Conservation (phyloP, 2,888 invertebrate species). For the Horisme vitalbata region DNA sequence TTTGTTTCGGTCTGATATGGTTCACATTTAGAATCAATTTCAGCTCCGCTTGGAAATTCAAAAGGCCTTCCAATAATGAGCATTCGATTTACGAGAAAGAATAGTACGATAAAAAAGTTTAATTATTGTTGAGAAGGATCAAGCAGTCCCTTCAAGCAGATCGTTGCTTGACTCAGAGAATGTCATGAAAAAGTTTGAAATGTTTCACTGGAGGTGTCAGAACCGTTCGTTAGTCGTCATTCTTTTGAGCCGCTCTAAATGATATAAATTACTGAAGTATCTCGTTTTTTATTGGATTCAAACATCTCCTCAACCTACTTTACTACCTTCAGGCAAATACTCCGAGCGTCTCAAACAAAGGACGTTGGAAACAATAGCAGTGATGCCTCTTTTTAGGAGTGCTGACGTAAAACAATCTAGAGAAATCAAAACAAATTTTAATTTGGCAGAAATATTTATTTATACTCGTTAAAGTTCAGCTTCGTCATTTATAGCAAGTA, state of each 20-base stretch:
- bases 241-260: constrained; percentile 46
- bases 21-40: constrained; percentile 34
- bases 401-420: constrained; percentile 20
- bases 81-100: constrained; percentile 5
- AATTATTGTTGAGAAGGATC: too few relatives aligned
- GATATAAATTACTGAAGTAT: constrained; percentile 52
- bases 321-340: constrained; percentile 30
- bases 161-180: constrained; percentile 44
- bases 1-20: constrained; percentile 42
- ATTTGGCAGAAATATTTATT: constrained; percentile 83
- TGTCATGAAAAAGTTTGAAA: constrained; percentile 50
- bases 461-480: constrained; percentile 79
- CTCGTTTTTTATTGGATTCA: constrained; percentile 45
- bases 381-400: constrained; percentile 34
- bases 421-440: constrained; percentile 57
- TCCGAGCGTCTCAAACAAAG: constrained; percentile 41
- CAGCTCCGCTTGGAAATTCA: neutral
- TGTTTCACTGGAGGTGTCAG: constrained; percentile 56
- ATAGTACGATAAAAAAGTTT: constrained; percentile 41
- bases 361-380: constrained; percentile 42
- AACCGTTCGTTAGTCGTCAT: constrained; percentile 58
- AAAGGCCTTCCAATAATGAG: neutral
- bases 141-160: constrained; percentile 41
- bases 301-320: constrained; percentile 22
- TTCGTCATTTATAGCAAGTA: constrained; percentile 74